These are phyloP conservation scores for Paralichthys olivaceus DNA, from an alignment of 2,113 vertebrate genomes.

Conservation along the genomic window DNA sequence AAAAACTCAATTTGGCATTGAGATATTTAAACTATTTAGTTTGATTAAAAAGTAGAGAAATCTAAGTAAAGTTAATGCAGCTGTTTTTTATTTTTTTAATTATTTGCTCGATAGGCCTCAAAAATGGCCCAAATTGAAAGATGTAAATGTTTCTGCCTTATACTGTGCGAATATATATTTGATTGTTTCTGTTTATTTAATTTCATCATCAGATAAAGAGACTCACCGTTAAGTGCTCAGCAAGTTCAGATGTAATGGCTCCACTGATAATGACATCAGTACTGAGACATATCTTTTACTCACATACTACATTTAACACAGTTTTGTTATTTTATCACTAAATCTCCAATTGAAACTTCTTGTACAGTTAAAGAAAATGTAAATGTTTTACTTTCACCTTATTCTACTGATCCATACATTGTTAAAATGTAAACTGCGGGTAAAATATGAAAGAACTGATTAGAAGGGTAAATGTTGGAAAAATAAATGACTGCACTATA, in stretches of 20 bases:
- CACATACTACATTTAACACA: background rate
- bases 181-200: slow-evolving; percentile 3
- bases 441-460: slow-evolving; percentile 50
- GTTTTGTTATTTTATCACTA: background rate
- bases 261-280: background rate
- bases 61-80: slow-evolving; percentile 3
- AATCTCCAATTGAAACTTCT: slow-evolving; percentile 2
- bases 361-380: slow-evolving; percentile 7
- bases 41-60: background rate
- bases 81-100: slow-evolving; percentile 7
- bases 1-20: background rate
- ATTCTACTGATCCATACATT: slow-evolving; percentile 24
- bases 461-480: slow-evolving; percentile 23
- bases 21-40: slow-evolving; percentile 8
- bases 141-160: slow-evolving; percentile 31
- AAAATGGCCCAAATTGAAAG: background rate
- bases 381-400: slow-evolving; percentile 2
- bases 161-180: slow-evolving; percentile 3
- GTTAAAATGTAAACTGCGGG: slow-evolving; percentile 18
- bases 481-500: slow-evolving; percentile 46
- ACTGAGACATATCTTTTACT: background rate
- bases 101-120: background rate
- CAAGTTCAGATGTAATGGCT: slow-evolving; percentile 54
- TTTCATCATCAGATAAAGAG: background rate
- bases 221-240: slow-evolving; percentile 31